Conservation (phyloP, 2,888 invertebrate species). For the Drosophila macrospina region DNA sequence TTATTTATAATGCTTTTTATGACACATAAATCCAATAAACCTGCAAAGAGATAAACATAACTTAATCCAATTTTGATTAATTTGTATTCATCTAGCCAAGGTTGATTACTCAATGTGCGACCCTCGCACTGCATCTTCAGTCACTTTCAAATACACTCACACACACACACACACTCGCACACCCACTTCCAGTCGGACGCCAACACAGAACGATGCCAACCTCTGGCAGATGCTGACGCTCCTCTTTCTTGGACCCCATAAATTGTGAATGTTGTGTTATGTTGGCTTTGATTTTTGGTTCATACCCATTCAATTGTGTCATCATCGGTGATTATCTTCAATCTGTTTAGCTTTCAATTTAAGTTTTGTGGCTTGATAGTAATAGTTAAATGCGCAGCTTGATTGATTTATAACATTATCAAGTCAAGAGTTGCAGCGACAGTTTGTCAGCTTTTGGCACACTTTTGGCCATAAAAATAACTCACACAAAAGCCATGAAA, state of each 20-base stretch:
- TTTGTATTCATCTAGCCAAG: constrained; percentile 25
- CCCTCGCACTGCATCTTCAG: constrained; percentile 53
- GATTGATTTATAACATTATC: constrained; percentile 46
- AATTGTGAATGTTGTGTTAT: constrained; percentile 34
- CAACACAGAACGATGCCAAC: constrained; percentile 45
- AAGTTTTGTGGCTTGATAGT: constrained; percentile 3
- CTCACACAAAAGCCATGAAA: constrained; percentile 24
- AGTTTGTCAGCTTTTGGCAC: constrained; percentile 38
- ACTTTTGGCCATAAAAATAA: constrained; percentile 44
- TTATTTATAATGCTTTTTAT: too few relatives aligned
- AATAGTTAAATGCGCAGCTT: constrained; percentile 26
- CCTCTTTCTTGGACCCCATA: constrained; percentile 43
- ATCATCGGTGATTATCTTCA: constrained; percentile 42
- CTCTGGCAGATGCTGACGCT: constrained; percentile 46
- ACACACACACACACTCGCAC: constrained; percentile 13
- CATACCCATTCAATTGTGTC: constrained; percentile 36
- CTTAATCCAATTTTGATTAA: constrained; percentile 29
- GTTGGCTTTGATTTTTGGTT: constrained; percentile 40
- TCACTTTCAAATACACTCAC: constrained; percentile 26
- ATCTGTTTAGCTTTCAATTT: constrained; percentile 8
- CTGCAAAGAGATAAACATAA: background rate
- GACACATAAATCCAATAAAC: background rate
- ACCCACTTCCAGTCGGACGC: constrained; percentile 37
- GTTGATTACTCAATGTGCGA: constrained; percentile 36
- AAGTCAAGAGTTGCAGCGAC: constrained; percentile 7